Evolutionary conservation across 2,113 vertebrate species (phyloP).

Genomic region (Lepus americanus): DNA sequence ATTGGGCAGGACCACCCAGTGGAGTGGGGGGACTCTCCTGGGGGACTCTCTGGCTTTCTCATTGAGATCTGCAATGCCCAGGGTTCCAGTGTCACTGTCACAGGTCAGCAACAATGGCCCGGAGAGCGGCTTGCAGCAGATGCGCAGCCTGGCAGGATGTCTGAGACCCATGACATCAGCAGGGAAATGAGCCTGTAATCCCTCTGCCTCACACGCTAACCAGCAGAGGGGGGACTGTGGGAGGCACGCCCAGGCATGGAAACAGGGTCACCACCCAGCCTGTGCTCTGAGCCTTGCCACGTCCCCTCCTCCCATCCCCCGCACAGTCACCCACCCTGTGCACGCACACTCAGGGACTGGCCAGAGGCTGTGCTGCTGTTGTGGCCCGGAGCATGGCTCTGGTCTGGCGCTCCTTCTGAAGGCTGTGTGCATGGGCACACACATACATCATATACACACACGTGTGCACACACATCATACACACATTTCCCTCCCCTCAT

Average conservation of each 20-base stretch:
- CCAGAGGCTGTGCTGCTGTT: background rate
- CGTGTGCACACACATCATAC: background rate
- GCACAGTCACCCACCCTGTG: background rate
- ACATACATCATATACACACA: background rate
- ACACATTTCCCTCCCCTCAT: background rate
- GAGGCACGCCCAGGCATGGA: background rate
- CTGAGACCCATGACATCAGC: background rate
- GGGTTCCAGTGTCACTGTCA: fast-evolving
- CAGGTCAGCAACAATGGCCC: background rate
- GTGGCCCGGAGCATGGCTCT: background rate
- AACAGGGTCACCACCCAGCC: background rate
- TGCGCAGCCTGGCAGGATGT: background rate
- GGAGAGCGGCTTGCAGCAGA: background rate
- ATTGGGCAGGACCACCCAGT: fast-evolving
- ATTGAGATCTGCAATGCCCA: background rate
- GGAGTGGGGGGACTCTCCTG: background rate
- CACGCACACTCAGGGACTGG: background rate
- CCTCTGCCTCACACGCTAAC: background rate
- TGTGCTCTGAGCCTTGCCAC: background rate
- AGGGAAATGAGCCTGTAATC: background rate
- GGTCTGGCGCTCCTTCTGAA: background rate
- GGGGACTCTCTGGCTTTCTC: background rate
- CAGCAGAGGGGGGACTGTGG: fast-evolving
- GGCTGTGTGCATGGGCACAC: background rate
- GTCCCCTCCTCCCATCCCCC: too few relatives aligned